Percentiles rank a stretch among this genome's conserved stretches.
phyloP scores from a whole-genome alignment of 2,113 vertebrate species.

The Condylura cristata region DNA sequence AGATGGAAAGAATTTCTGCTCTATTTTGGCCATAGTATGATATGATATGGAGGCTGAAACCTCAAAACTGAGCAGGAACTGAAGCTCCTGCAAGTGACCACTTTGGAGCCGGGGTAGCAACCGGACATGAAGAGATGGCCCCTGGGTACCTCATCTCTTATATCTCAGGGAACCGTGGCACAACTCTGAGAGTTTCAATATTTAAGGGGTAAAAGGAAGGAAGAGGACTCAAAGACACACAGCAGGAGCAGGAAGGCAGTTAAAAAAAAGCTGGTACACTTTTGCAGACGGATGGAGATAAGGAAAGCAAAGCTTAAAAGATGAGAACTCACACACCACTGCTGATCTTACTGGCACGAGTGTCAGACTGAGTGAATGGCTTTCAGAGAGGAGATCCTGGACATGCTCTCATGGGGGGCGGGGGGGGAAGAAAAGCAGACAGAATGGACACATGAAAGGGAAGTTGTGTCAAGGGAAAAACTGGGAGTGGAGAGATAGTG shows the following conservation, averaged over 20 bases:
- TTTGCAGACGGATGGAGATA: background rate
- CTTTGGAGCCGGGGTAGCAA: background rate
- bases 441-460: background rate
- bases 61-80: background rate
- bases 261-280: background rate
- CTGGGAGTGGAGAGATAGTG: background rate
- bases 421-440: background rate
- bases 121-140: background rate
- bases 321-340: rapidly evolving
- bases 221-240: background rate
- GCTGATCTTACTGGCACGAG: background rate
- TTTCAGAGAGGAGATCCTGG: background rate
- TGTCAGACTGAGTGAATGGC: background rate
- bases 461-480: background rate
- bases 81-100: background rate
- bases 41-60: background rate
- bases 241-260: background rate
- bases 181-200: background rate
- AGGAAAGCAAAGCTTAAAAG: background rate
- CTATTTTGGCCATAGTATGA: background rate
- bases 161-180: background rate
- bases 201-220: background rate
- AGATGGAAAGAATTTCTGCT: slow-evolving; percentile 8
- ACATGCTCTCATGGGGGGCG: background rate
- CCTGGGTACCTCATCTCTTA: background rate